A percentile compares a stretch with the other conserved stretches of the same genome.
Evolutionary conservation across 1,140 invertebrate genomes (phyloP).

Genomic region (Pseudomyrmex flavicornis): DNA sequence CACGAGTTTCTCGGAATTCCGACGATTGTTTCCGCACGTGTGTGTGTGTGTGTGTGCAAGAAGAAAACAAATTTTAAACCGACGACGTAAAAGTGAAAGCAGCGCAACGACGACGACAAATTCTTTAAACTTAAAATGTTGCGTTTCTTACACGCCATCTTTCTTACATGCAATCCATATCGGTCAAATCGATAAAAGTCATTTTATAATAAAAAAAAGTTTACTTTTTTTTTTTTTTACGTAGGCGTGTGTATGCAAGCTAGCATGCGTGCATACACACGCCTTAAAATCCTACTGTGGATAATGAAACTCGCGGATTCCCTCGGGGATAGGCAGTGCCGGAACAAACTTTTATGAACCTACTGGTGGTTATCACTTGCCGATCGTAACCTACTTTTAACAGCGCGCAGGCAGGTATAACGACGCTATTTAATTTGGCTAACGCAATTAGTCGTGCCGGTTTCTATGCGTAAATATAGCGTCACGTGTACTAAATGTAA

Average conservation of each 20-base stretch:
- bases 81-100: not conserved
- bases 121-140: not conserved
- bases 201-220: too few species aligned
- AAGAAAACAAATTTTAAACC: not conserved
- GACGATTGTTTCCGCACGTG: not conserved
- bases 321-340: constrained; percentile 37
- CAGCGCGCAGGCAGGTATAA: constrained; percentile 21
- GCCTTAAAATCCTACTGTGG: constrained; percentile 55
- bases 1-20: not conserved
- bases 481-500: not conserved
- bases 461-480: not conserved
- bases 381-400: constrained; percentile 59
- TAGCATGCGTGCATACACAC: constrained; percentile 40
- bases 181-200: constrained; percentile 30
- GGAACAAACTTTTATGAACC: constrained; percentile 25
- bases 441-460: constrained; percentile 58
- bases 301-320: constrained; percentile 67
- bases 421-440: constrained; percentile 54
- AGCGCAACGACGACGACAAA: not conserved
- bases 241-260: constrained; percentile 8
- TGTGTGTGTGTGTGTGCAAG: not conserved
- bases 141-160: not conserved
- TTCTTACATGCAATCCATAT: not conserved
- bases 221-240: constrained; percentile 29
- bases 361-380: constrained; percentile 27